Percentiles rank a stretch among this genome's conserved stretches.
Evolutionary conservation across 2,888 invertebrate genomes (phyloP).

Genomic region (Drosophila paucipuncta): DNA sequence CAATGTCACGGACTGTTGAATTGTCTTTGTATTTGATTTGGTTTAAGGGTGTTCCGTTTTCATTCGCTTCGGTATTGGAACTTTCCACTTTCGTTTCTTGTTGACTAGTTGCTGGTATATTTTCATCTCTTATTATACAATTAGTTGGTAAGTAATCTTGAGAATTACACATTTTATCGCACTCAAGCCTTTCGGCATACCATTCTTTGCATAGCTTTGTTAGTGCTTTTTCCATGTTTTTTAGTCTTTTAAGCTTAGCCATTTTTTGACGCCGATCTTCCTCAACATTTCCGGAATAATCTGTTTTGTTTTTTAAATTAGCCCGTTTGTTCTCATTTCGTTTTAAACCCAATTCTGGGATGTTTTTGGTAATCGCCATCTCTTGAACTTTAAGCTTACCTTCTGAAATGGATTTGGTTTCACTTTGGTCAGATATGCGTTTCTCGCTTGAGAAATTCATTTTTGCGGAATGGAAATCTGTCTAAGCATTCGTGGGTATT

Average conservation of each 20-base stretch:
- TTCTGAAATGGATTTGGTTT: neutral
- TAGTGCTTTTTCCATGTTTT: neutral
- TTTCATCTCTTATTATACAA: neutral
- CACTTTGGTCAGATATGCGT: neutral
- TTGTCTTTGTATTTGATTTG: neutral
- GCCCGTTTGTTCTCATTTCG: neutral
- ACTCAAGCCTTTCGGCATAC: neutral
- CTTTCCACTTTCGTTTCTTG: neutral
- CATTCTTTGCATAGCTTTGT: neutral
- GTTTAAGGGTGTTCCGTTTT: neutral
- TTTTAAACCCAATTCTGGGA: neutral
- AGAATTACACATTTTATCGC: neutral
- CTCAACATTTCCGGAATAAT: neutral
- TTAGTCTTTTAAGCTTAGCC: neutral
- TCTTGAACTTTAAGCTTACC: neutral
- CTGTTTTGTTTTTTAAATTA: neutral
- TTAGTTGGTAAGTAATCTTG: neutral
- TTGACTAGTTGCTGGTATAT: neutral
- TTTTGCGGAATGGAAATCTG: neutral
- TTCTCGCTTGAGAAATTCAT: neutral
- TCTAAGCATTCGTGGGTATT: neutral
- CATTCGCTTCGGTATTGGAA: neutral
- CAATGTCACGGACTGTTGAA: too few relatives aligned
- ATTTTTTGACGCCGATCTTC: neutral
- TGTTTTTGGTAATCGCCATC: neutral